Conservation (phyloP, 2,113 vertebrate species). For the Isurus oxyrinchus region DNA sequence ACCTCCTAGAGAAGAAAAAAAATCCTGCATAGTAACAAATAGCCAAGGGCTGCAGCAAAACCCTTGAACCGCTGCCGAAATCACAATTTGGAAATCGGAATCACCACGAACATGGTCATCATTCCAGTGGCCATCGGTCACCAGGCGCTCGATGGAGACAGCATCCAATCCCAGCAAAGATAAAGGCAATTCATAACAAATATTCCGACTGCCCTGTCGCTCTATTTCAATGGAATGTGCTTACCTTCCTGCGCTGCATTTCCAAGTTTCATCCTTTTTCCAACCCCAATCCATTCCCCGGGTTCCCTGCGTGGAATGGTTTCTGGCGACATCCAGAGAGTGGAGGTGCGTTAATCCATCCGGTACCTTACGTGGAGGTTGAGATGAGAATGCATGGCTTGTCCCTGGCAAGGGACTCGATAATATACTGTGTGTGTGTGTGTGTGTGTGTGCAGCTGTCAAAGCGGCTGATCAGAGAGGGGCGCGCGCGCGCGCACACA, state of each 20-base stretch:
- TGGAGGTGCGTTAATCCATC: conserved; percentile 14
- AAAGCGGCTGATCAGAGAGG: background rate
- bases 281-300: conserved; percentile 27
- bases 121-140: background rate
- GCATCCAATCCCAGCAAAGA: background rate
- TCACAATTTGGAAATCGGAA: background rate
- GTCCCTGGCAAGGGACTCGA: background rate
- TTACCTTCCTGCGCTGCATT: conserved; percentile 19
- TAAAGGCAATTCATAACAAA: background rate
- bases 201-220: background rate
- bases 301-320: background rate
- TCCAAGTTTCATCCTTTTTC: conserved; percentile 28
- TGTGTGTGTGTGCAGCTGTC: conserved; percentile 23
- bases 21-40: background rate
- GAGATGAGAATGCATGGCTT: background rate
- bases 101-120: background rate
- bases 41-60: background rate
- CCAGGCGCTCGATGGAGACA: background rate
- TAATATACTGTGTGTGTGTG: background rate
- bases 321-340: background rate
- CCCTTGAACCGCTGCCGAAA: background rate
- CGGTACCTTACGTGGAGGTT: background rate
- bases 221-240: background rate
- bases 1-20: background rate
- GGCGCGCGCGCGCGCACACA: background rate